Evolutionary conservation across 2,113 vertebrate species (phyloP).

Genomic region (Rhodinocichla rosea): DNA sequence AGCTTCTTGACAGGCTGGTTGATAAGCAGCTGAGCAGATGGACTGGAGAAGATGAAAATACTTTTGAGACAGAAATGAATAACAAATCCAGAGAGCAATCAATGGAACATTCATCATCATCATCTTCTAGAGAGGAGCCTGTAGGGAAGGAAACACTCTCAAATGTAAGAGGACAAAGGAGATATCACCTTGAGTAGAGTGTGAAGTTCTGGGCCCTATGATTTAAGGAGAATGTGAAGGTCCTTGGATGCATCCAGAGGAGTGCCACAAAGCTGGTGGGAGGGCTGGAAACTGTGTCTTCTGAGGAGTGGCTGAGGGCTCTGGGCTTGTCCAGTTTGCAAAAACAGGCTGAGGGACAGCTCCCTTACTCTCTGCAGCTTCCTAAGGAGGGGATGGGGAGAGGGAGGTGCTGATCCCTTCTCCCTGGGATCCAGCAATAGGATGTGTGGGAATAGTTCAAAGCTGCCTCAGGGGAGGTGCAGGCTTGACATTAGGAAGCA

Average conservation of each 20-base stretch:
- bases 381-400: background rate
- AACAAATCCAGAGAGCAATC: background rate
- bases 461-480: background rate
- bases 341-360: background rate
- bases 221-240: background rate
- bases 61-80: background rate
- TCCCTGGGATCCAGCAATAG: background rate
- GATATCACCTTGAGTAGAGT: background rate
- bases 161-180: slow-evolving; percentile 52
- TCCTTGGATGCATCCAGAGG: background rate
- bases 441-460: background rate
- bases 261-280: background rate
- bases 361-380: background rate
- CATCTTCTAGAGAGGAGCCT: slow-evolving; percentile 76
- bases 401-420: background rate
- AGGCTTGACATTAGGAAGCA: background rate
- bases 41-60: slow-evolving; percentile 71
- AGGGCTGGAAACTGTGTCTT: background rate
- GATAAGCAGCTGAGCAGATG: slow-evolving; percentile 74
- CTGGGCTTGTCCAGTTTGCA: background rate
- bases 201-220: background rate
- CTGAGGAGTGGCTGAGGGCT: background rate
- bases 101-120: slow-evolving; percentile 5
- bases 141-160: slow-evolving; percentile 79
- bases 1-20: slow-evolving; percentile 76